These are phyloP conservation scores for Danaus plexippus DNA, from an alignment of 1,140 invertebrate species.

Conservation along the genomic window DNA sequence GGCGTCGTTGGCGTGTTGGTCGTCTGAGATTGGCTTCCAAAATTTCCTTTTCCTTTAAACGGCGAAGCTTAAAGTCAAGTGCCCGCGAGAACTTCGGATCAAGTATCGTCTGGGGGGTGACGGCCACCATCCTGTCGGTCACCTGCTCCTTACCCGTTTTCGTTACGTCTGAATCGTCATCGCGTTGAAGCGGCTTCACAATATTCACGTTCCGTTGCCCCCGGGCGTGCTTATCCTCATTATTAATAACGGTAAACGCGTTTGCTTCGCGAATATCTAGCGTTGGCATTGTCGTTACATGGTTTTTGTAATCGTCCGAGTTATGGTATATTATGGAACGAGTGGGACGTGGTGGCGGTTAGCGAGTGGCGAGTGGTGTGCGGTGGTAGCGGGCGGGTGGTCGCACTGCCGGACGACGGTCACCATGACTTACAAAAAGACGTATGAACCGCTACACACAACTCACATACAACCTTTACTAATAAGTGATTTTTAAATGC, in stretches of 20 bases:
- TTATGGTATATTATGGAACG: slow-evolving; percentile 9
- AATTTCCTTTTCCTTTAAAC: slow-evolving; percentile 74
- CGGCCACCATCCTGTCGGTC: slow-evolving; percentile 24
- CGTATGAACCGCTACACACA: too few species aligned
- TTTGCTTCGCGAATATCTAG: slow-evolving; percentile 43
- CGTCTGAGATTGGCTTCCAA: slow-evolving; percentile 51
- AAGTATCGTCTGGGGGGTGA: slow-evolving; percentile 43
- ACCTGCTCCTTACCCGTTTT: slow-evolving; percentile 19
- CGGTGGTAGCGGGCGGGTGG: slow-evolving; percentile 18
- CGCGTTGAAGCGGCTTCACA: slow-evolving; percentile 50
- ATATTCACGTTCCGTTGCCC: slow-evolving; percentile 40
- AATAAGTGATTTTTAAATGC: slow-evolving; percentile 15
- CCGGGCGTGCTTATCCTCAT: slow-evolving; percentile 32
- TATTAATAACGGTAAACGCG: slow-evolving; percentile 70
- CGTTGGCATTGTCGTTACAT: slow-evolving; percentile 42
- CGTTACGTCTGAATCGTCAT: slow-evolving; percentile 21
- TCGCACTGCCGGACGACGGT: slow-evolving; percentile 21
- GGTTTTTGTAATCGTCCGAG: slow-evolving; percentile 11
- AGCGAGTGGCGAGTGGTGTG: slow-evolving; percentile 12
- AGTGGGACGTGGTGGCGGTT: slow-evolving; percentile 12
- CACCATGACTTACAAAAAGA: neutral
- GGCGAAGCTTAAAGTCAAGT: slow-evolving; percentile 76
- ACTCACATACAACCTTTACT: slow-evolving; percentile 25
- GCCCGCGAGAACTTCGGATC: slow-evolving; percentile 75
- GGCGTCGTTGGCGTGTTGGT: slow-evolving; percentile 33